Percentiles rank a stretch among this genome's conserved stretches.
These are phyloP conservation scores for Muscicapa comitata DNA, from an alignment of 2,797 vertebrate genomes.

Conservation along the genomic window DNA sequence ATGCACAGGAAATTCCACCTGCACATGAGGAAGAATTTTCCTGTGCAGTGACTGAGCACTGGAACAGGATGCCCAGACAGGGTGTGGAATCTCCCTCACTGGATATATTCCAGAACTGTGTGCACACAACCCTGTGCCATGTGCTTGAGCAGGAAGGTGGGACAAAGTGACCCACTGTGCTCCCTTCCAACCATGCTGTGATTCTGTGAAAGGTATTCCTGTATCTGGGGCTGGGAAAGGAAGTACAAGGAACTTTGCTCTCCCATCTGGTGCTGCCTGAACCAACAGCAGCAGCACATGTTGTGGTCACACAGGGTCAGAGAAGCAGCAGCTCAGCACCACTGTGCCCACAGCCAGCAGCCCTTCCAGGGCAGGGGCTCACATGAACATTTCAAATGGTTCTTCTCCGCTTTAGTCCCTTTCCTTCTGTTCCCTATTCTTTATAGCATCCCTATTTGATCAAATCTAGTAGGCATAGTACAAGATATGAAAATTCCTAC, in stretches of 20 bases:
- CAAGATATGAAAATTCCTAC: not conserved
- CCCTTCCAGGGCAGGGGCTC: not conserved
- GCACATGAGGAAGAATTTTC: not conserved
- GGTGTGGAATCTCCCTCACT: not conserved
- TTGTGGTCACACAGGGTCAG: not conserved
- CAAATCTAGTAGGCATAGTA: not conserved
- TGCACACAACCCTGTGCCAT: not conserved
- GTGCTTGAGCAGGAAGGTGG: not conserved
- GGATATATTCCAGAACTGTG: not conserved
- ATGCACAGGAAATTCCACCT: not conserved
- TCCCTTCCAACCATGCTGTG: not conserved
- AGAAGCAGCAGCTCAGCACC: not conserved
- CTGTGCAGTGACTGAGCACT: not conserved
- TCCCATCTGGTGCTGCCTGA: not conserved
- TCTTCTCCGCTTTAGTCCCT: not conserved
- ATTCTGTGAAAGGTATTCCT: not conserved
- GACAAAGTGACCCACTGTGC: not conserved
- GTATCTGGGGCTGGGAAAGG: not conserved
- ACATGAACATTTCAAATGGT: accelerated
- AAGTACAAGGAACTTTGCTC: not conserved
- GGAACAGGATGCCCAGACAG: not conserved
- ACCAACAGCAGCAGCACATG: not conserved
- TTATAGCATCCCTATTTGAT: not conserved
- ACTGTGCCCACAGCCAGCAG: accelerated
- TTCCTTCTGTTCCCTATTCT: not conserved